Evolutionary conservation across 2,888 invertebrate genomes (phyloP).

Genomic region (Diabrotica balteata): DNA sequence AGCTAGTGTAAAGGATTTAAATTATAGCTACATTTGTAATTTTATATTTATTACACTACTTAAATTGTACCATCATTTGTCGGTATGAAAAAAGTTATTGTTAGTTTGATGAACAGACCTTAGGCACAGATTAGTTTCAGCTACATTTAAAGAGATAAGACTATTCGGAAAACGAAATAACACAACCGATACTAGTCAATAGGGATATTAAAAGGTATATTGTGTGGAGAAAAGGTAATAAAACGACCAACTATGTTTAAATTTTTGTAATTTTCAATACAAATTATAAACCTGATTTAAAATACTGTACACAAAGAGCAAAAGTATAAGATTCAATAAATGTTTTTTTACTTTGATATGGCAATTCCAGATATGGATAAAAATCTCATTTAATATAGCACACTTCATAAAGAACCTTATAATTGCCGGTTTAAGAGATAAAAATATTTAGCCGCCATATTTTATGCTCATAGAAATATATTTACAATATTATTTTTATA

Average conservation of each 20-base stretch:
- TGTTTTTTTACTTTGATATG: slow-evolving; percentile 58
- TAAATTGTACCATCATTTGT: too few species aligned
- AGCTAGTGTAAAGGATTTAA: too few species aligned
- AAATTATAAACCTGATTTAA: slow-evolving; percentile 83
- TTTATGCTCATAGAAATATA: slow-evolving; percentile 54
- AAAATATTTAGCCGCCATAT: slow-evolving; percentile 58
- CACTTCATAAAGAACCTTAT: slow-evolving; percentile 53
- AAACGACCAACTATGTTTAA: slow-evolving; percentile 41
- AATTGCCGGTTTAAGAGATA: slow-evolving; percentile 51
- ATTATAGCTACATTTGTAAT: too few species aligned
- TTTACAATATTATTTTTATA: slow-evolving; percentile 51
- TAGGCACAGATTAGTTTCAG: too few species aligned
- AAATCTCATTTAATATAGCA: slow-evolving; percentile 56
- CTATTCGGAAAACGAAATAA: too few species aligned
- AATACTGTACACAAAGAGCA: slow-evolving; percentile 76
- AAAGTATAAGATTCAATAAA: slow-evolving; percentile 57
- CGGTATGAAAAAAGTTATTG: too few species aligned
- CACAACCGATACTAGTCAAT: too few species aligned
- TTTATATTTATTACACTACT: too few species aligned
- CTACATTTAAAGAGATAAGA: too few species aligned
- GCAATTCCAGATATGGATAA: slow-evolving; percentile 61
- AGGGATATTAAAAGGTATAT: too few species aligned
- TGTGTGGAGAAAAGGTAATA: neutral
- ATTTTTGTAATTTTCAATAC: slow-evolving; percentile 76
- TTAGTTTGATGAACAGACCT: too few species aligned